Evolutionary conservation across 2,113 vertebrate genomes (phyloP).

Genomic region (Misgurnus anguillicaudatus): DNA sequence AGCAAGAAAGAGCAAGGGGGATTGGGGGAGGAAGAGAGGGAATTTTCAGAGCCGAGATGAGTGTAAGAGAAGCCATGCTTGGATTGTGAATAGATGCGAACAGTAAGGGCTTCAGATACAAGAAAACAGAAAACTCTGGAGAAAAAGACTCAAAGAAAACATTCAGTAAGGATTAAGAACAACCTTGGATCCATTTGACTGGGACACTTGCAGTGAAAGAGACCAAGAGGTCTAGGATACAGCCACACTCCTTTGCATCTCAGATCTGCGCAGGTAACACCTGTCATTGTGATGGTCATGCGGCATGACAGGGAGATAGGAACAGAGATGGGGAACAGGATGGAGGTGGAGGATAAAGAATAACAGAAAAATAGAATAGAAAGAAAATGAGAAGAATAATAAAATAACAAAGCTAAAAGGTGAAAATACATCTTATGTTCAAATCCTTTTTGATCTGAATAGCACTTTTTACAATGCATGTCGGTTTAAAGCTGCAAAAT

Average conservation of each 20-base stretch:
- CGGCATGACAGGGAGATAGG: slow-evolving; percentile 1
- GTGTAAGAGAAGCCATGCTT: slow-evolving; percentile 13
- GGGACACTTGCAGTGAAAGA: neutral
- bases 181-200: neutral
- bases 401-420: neutral
- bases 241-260: slow-evolving; percentile 10
- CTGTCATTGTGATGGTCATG: slow-evolving; percentile 18
- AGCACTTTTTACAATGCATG: no score
- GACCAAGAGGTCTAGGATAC: slow-evolving; percentile 1
- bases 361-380: neutral
- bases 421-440: no score
- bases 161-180: neutral
- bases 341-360: neutral
- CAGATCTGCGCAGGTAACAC: slow-evolving; percentile 27
- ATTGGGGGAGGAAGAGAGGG: slow-evolving; percentile 56
- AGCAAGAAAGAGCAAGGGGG: neutral
- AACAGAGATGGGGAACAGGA: neutral
- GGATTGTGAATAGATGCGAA: neutral
- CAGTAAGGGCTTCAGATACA: neutral
- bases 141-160: neutral
- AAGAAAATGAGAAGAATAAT: neutral
- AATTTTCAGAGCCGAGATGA: slow-evolving; percentile 10
- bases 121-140: neutral
- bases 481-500: no score
- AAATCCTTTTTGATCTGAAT: no score